Evolutionary conservation across 2,113 vertebrate genomes (phyloP).

Genomic region (Forbesichthys agassizii): DNA sequence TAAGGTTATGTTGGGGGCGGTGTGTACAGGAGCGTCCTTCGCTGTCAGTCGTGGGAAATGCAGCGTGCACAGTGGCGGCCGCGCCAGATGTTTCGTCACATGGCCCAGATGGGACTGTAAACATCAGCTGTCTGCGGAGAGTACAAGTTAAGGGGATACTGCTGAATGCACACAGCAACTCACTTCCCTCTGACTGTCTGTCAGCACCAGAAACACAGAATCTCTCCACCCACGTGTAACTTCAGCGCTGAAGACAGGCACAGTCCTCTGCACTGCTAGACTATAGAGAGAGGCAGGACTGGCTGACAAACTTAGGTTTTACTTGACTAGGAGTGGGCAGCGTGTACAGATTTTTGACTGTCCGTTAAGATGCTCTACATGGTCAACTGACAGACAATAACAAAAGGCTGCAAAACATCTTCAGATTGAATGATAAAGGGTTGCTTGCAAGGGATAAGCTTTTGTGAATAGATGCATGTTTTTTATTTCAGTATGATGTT

Average conservation of each 20-base stretch:
- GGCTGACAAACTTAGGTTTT: conserved; percentile 26
- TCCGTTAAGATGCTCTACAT: too few species aligned
- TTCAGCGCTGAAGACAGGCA: conserved; percentile 35
- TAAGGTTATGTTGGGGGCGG: conserved; percentile 23
- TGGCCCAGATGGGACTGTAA: conserved; percentile 68
- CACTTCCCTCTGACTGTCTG: conserved; percentile 26
- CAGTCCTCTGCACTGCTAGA: conserved; percentile 26
- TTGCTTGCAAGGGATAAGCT: too few species aligned
- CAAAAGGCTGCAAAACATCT: too few species aligned
- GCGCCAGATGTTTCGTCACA: conserved; percentile 65
- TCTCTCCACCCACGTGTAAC: conserved; percentile 2
- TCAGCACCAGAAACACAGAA: conserved; percentile 13
- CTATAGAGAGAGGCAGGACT: conserved; percentile 12
- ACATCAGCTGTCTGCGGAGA: conserved; percentile 62
- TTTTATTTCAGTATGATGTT: too few species aligned
- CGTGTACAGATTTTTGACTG: neutral
- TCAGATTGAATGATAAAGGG: too few species aligned
- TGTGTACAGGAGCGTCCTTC: conserved; percentile 37
- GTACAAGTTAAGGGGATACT: conserved; percentile 28
- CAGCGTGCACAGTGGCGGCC: conserved; percentile 50
- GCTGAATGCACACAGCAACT: conserved; percentile 34
- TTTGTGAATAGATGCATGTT: too few species aligned
- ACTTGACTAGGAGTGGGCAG: conserved; percentile 14
- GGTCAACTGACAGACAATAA: too few species aligned
- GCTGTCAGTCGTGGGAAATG: conserved; percentile 46